Evolutionary conservation across 2,797 vertebrate genomes (phyloP).

Genomic region (Taeniopygia guttata): DNA sequence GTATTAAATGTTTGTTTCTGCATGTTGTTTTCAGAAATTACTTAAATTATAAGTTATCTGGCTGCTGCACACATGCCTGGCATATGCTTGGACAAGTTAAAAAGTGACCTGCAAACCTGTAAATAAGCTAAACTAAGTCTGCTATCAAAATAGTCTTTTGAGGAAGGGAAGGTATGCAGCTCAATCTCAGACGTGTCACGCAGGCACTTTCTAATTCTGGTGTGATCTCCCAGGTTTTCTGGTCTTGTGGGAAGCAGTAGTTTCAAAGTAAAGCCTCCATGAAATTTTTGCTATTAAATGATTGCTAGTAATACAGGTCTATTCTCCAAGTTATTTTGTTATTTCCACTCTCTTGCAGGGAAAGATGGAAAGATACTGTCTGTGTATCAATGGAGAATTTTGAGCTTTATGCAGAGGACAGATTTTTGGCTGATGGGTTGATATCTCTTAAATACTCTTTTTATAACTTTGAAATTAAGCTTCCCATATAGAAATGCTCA

Average conservation of each 20-base stretch:
- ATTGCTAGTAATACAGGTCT: neutral
- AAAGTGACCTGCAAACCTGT: slow-evolving; percentile 42
- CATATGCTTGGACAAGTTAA: slow-evolving; percentile 57
- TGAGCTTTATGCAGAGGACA: neutral
- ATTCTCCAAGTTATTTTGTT: neutral
- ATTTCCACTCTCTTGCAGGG: neutral
- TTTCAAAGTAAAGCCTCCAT: neutral
- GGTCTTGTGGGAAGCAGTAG: neutral
- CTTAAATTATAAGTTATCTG: slow-evolving; percentile 37
- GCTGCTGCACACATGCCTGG: slow-evolving; percentile 42
- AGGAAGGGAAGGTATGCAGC: neutral
- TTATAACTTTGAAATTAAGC: neutral
- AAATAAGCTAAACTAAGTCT: slow-evolving; percentile 34
- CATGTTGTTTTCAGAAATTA: slow-evolving; percentile 59
- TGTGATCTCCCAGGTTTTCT: neutral
- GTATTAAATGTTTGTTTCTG: slow-evolving; percentile 62
- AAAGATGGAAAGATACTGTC: neutral
- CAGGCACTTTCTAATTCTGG: neutral
- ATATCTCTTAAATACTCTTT: neutral
- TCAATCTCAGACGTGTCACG: neutral
- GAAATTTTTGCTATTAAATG: neutral
- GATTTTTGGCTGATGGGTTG: neutral
- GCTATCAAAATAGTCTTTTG: slow-evolving; percentile 13
- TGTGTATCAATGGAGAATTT: neutral
- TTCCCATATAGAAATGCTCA: neutral